phyloP scores from a whole-genome alignment of 2,113 vertebrate genomes.

The Rhegmatorhina hoffmannsi region DNA sequence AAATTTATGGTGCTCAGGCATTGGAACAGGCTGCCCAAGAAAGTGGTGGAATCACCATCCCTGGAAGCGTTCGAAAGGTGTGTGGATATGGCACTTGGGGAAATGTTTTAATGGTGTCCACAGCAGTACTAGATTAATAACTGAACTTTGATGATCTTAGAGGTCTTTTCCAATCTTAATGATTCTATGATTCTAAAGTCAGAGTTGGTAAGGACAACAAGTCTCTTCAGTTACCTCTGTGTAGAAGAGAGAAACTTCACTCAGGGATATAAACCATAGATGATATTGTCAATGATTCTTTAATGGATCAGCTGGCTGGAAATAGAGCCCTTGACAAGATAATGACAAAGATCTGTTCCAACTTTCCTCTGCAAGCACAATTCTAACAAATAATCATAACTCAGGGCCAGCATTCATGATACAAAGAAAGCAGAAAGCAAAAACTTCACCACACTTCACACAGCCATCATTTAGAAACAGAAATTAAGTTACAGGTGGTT shows the following conservation, averaged over 20 bases:
- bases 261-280: neutral
- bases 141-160: neutral
- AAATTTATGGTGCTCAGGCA: neutral
- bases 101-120: fast-evolving
- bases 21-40: neutral
- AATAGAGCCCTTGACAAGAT: neutral
- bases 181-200: neutral
- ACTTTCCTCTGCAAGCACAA: neutral
- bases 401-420: neutral
- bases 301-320: neutral
- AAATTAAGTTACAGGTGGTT: neutral
- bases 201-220: neutral
- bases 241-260: neutral
- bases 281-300: neutral
- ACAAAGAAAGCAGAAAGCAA: neutral
- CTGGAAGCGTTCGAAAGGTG: neutral
- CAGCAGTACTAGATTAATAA: neutral
- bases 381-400: neutral
- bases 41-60: neutral
- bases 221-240: neutral
- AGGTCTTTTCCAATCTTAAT: neutral
- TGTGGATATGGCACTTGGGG: neutral
- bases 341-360: neutral
- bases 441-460: neutral
- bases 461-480: neutral